Base-by-base conservation (phyloP, 2,797 vertebrate species). In the Lophotriccus pileatus region DNA sequence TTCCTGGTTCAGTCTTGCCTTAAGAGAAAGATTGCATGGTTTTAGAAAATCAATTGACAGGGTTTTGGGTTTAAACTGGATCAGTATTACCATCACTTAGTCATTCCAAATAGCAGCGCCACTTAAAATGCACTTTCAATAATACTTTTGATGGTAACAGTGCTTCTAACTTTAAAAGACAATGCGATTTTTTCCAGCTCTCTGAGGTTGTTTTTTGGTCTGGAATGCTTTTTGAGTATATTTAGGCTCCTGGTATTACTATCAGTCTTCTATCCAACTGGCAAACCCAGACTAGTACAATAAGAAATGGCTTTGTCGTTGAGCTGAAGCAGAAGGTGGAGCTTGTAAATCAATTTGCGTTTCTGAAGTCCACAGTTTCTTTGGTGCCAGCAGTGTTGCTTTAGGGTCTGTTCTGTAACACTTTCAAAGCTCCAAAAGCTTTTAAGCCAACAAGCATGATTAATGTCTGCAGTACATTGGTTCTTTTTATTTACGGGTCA, bases 401-500 rank as follows among this genome's bases (percentile, higher is more conserved):
- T 78, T 87, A 87, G 0, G 5, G 66, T 63, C 58, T 63, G 36
- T 63, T 79, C 23, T 78, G 64, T 86, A 86, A 70, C 37, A 22
- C 56, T 86, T 78, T 62, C 56, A 44, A 86, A 69, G 64, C 41
- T 86, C 52, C 28, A 69, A 69, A 77, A 77, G 41, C 64, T 52
- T 86, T 77, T 69, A 98, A 97, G 96, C 97, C 96, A 96, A 98
- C 97, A 98, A 98, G 99, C 99, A 99, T 99, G 99, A 98, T 98
- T 98, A 98, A 98, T 98, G 98, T 99, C 98, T 99, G 98, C 98
- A 98, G 97, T 99, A 98, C 98, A 98, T 98, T 97, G 98, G 98
- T 99, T 99, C 98, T 98, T 97, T 98, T 97, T 98, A 97, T 98
- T 98, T 97, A 98, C 3, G 98, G 97, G 98, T 99, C 98, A 98